Evolutionary conservation across 2,888 invertebrate species (phyloP).

Genomic region (Tholera decimalis): DNA sequence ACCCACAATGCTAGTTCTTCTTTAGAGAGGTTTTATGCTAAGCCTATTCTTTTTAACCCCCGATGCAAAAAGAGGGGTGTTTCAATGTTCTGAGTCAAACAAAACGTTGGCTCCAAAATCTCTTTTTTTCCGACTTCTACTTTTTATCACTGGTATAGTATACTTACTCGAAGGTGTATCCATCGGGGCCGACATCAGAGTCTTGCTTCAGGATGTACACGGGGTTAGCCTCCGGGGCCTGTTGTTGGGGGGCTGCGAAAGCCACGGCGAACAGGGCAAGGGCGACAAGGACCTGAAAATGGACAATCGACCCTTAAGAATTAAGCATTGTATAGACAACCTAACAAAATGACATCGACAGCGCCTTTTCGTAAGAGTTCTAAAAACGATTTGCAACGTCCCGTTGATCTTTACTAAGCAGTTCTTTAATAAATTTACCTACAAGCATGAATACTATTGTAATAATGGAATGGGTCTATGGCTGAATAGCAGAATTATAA

Average conservation of each 20-base stretch:
- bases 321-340: neutral
- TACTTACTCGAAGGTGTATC: constrained; percentile 64
- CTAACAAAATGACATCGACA: neutral
- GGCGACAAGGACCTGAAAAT: constrained; percentile 56
- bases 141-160: neutral
- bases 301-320: neutral
- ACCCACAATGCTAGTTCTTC: too few species aligned
- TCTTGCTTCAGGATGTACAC: constrained; percentile 66
- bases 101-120: neutral
- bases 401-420: neutral
- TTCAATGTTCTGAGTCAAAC: too few species aligned
- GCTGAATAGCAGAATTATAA: too few species aligned
- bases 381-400: neutral
- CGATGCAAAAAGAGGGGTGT: too few species aligned
- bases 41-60: too few species aligned
- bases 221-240: constrained; percentile 62
- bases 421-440: neutral
- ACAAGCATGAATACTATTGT: too few species aligned
- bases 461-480: too few species aligned
- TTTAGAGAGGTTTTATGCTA: neutral
- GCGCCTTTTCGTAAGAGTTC: neutral
- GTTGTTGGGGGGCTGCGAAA: constrained; percentile 72
- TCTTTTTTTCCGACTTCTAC: neutral
- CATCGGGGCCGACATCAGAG: constrained; percentile 56
- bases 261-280: constrained; percentile 73